Base-by-base conservation (phyloP, 1,140 invertebrate genomes). In the Hylaeus volcanicus region DNA sequence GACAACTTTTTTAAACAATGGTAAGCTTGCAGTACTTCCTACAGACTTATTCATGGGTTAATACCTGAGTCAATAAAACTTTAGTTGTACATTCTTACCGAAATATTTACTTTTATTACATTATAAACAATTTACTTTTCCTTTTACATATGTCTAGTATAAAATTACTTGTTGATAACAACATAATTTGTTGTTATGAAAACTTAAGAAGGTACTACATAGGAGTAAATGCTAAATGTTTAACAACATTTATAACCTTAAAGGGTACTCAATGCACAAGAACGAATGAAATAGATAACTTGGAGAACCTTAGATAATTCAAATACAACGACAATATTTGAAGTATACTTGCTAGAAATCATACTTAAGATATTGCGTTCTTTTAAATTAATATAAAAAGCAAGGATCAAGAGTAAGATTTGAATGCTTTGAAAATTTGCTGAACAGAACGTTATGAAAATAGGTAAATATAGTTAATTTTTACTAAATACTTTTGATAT, bases 281-380 rank as follows among this genome's bases (percentile, higher is more conserved):
- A 65, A 60, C 65, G 66, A 74, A 76, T 74, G 66, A 79, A 79
- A 65, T 76, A 41, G 73, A 64, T 61, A 83, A 63, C 3, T 83
- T 39, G 56, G 26, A 45, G 12, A 61, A 83, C 69, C 8, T 73
- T 76, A 83, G 37, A 51, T 73, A 73, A 82, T 82, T 79, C 77
- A 83, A 74, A 75, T 64, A 69, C 56, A 76, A 41, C 58, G 63
- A 83, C 76, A 86, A 86, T 86, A 83, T 86, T 65, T 48, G 61
- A 74, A 66, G 5, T 86, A 72, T 73, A 74, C 65, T 77, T 70
- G 63, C 55, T 69, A 61, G 26, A 76, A 64, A 73, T 45, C 45
- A 72, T 55, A 45, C 43, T 63, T 64, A 45, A 74, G 43, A 69
- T 12, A 37, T 55, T 77, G 48, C 45, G n/a, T 81, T 76, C 63